phyloP scores from a whole-genome alignment of 2,888 invertebrate species.

The Drosophila formosana region DNA sequence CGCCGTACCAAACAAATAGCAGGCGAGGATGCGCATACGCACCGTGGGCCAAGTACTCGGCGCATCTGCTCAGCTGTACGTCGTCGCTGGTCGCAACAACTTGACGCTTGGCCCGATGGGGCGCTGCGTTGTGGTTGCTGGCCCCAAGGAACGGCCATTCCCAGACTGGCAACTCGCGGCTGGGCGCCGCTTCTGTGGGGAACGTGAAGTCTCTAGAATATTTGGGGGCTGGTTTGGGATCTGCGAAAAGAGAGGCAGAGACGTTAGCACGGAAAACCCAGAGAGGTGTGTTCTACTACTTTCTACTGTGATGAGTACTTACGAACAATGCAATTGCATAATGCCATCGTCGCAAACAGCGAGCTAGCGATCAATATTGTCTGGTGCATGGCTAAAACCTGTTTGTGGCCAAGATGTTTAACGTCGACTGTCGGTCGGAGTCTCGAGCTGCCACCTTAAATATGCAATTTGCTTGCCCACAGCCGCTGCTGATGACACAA shows the following conservation, averaged over 20 bases:
- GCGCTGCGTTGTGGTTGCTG: neutral
- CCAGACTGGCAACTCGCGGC: conserved; percentile 14
- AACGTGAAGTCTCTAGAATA: conserved; percentile 29
- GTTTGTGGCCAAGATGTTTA: neutral
- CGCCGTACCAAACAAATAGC: conserved; percentile 6
- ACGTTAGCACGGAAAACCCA: neutral
- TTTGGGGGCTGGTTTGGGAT: neutral
- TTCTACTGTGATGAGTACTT: conserved; percentile 2
- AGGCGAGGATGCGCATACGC: conserved; percentile 21
- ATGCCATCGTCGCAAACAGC: neutral
- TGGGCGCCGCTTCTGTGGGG: conserved; percentile 8
- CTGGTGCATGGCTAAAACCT: conserved; percentile 6
- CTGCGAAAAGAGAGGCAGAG: neutral
- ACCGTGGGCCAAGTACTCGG: neutral
- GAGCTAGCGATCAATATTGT: neutral
- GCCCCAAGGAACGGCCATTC: neutral
- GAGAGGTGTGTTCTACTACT: neutral
- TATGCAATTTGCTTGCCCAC: neutral
- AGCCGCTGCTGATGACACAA: too few species aligned
- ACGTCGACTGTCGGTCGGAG: conserved; percentile 9
- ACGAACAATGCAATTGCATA: conserved; percentile 13
- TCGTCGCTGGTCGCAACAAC: neutral
- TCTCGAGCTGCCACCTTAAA: neutral
- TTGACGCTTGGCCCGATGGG: neutral
- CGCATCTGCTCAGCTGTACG: conserved; percentile 15